Conservation (phyloP, 2,797 vertebrate genomes). For the Saxicola maurus region DNA sequence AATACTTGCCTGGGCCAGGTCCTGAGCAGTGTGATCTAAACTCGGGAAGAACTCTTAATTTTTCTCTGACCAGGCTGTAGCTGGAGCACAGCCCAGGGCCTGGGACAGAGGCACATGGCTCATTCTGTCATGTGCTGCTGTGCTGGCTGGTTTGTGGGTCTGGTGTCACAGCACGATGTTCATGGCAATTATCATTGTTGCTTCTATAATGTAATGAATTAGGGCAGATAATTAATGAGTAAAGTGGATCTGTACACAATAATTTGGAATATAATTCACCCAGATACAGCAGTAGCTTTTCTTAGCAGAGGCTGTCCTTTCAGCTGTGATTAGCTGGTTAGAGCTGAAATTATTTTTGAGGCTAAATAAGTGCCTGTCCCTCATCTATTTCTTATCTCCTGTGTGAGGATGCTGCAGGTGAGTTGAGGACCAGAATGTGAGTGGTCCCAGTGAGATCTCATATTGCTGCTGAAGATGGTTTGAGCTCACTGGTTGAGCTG, state of each 20-base stretch:
- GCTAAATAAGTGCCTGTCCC: not conserved
- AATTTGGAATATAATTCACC: not conserved
- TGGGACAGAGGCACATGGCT: not conserved
- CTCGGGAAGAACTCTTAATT: not conserved
- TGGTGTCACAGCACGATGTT: accelerated
- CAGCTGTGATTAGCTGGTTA: not conserved
- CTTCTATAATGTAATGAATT: not conserved
- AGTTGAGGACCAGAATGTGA: not conserved
- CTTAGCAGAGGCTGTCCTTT: not conserved
- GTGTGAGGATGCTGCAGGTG: not conserved
- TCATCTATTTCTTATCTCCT: not conserved
- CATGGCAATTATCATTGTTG: not conserved
- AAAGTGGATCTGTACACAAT: not conserved
- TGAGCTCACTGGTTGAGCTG: not conserved
- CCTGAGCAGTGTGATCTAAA: not conserved
- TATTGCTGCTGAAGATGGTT: not conserved
- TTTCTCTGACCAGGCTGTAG: not conserved
- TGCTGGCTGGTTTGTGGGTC: not conserved
- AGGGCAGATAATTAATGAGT: not conserved
- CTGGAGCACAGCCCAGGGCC: not conserved
- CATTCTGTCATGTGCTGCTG: not conserved
- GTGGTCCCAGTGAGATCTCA: not conserved
- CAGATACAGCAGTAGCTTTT: not conserved
- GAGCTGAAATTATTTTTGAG: not conserved
- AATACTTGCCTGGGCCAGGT: not conserved